A percentile compares a stretch with the other conserved stretches of the same genome.
Evolutionary conservation across 2,113 vertebrate species (phyloP).

Genomic region (Gadus macrocephalus): DNA sequence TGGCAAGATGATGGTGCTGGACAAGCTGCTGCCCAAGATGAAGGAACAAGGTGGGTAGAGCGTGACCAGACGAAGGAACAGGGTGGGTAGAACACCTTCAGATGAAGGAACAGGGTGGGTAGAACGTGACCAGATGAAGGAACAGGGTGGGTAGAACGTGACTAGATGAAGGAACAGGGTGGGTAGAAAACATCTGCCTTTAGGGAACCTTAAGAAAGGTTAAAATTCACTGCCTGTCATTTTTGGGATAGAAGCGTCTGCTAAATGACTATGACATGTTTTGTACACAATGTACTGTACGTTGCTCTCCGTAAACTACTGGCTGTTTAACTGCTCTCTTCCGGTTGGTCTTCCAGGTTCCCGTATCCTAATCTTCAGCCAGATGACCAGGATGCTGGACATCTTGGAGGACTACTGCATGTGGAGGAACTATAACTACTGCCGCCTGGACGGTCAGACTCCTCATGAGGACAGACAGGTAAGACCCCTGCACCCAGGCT

Average conservation of each 20-base stretch:
- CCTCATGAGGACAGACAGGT: constrained; percentile 98
- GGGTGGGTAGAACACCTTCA: too few species aligned
- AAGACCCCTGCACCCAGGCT: neutral
- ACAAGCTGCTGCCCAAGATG: constrained; percentile 92
- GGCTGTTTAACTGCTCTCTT: neutral
- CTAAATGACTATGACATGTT: too few species aligned
- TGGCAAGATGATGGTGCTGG: constrained; percentile 95
- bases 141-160: neutral
- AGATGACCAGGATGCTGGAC: constrained; percentile 96
- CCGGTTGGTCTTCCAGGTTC: constrained; percentile 72
- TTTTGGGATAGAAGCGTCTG: neutral
- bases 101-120: constrained; percentile 77
- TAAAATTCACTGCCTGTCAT: neutral
- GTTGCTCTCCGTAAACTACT: too few species aligned
- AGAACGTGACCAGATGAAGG: neutral
- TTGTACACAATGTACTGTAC: neutral
- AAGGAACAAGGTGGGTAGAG: constrained; percentile 83
- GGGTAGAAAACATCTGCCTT: too few species aligned
- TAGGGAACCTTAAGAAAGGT: too few species aligned
- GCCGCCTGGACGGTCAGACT: constrained; percentile 93
- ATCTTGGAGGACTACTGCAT: constrained; percentile 99
- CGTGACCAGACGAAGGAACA: neutral
- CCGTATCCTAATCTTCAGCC: constrained; percentile 94
- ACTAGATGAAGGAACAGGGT: too few species aligned
- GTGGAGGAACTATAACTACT: constrained; percentile 96